Evolutionary conservation across 2,797 vertebrate species (phyloP).

Genomic region (Trachops cirrhosus): DNA sequence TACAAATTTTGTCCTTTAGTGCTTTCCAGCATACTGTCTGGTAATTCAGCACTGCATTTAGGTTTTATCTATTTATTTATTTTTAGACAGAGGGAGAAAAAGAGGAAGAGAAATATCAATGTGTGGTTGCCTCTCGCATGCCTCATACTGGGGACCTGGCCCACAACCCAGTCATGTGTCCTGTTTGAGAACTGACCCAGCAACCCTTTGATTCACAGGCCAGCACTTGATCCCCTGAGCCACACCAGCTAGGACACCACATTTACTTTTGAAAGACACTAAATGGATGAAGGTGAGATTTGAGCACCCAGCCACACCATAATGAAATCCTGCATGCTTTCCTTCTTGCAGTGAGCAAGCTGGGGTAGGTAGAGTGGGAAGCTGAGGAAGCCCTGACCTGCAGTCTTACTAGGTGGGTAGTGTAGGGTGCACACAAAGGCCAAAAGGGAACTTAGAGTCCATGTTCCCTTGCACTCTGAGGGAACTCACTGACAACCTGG

Average conservation of each 20-base stretch:
- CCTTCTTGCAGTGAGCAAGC: constrained; percentile 81
- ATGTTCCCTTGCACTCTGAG: too few species aligned
- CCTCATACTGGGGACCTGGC: too few species aligned
- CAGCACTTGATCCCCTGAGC: too few species aligned
- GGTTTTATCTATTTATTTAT: not conserved
- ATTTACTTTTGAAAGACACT: constrained; percentile 55
- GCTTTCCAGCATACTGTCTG: not conserved
- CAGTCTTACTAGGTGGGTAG: not conserved
- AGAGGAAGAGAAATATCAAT: too few species aligned
- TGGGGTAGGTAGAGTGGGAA: constrained; percentile 73
- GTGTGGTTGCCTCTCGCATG: too few species aligned
- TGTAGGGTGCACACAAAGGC: constrained; percentile 63
- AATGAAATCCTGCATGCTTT: constrained; percentile 75
- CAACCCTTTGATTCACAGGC: too few species aligned
- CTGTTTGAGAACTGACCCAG: too few species aligned
- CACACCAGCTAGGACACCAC: too few species aligned
- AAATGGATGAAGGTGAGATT: constrained; percentile 72
- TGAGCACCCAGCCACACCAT: constrained; percentile 67
- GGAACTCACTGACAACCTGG: too few species aligned
- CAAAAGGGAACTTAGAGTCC: not conserved
- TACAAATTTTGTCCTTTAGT: constrained; percentile 56
- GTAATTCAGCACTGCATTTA: not conserved
- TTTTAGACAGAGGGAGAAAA: too few species aligned
- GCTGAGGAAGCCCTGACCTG: not conserved
- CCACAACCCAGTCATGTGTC: too few species aligned